phyloP scores from a whole-genome alignment of 2,888 invertebrate genomes.

The Cheilosia vulpina region DNA sequence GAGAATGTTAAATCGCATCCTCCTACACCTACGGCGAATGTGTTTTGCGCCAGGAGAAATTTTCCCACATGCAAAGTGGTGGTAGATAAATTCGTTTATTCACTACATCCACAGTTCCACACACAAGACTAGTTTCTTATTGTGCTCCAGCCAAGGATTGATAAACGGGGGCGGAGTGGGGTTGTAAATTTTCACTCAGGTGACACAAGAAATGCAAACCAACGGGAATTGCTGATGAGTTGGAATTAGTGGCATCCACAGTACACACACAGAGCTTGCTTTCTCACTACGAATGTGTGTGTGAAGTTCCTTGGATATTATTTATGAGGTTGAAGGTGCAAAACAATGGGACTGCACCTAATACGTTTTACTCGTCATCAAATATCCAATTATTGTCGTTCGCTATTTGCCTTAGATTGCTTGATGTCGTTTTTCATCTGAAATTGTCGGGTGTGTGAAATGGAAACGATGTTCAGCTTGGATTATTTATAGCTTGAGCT shows the following conservation, averaged over 20 bases:
- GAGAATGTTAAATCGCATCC: conserved; percentile 47
- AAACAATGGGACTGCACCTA: conserved; percentile 10
- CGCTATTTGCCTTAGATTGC: conserved; percentile 49
- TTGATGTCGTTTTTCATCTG: conserved; percentile 49
- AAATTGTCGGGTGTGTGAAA: conserved; percentile 8
- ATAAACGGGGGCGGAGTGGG: conserved; percentile 35
- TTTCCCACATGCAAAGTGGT: conserved; percentile 22
- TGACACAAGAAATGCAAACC: conserved; percentile 47
- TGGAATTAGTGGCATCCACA: conserved; percentile 48
- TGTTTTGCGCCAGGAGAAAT: conserved; percentile 35
- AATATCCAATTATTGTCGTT: conserved; percentile 49
- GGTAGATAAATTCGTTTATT: conserved; percentile 40
- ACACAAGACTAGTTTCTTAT: conserved; percentile 42
- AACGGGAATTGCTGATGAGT: conserved; percentile 57
- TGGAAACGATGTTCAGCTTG: neutral
- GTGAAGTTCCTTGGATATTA: conserved; percentile 24
- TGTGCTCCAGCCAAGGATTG: conserved; percentile 32
- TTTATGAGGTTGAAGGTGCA: conserved; percentile 30
- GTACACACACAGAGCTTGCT: neutral
- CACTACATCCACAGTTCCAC: neutral
- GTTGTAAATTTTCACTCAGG: conserved; percentile 49
- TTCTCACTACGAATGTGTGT: neutral
- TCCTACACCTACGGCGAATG: conserved; percentile 41
- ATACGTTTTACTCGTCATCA: conserved; percentile 27
- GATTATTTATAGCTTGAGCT: too few species aligned